These are phyloP conservation scores for Pachymerium ferrugineum DNA, from an alignment of 2,888 invertebrate genomes.

Conservation along the genomic window DNA sequence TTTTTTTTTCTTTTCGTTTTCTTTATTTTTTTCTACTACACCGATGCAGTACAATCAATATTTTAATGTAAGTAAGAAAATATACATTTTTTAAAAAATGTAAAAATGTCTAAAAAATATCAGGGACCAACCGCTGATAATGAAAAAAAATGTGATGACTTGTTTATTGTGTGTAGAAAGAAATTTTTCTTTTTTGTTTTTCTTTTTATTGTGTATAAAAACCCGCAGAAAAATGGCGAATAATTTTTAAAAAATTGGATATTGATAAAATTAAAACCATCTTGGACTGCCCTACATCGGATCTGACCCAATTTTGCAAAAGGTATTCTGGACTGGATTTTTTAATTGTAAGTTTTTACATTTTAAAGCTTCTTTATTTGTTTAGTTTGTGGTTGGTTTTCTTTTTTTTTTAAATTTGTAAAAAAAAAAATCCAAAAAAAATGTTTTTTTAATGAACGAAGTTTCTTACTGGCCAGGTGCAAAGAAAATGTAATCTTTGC, in stretches of 20 bases:
- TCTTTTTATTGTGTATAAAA: neutral
- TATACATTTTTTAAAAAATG: slow-evolving; percentile 2
- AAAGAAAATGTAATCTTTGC: too few relatives aligned
- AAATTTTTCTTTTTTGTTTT: neutral
- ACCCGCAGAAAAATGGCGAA: slow-evolving; percentile 1
- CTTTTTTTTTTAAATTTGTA: too few relatives aligned
- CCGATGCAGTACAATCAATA: slow-evolving; percentile 8
- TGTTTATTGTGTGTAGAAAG: neutral
- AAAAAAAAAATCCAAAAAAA: too few relatives aligned
- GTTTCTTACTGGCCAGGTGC: too few relatives aligned
- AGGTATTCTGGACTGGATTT: slow-evolving; percentile 13
- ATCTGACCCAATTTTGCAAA: slow-evolving; percentile 13
- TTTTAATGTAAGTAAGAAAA: neutral
- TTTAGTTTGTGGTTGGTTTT: too few relatives aligned
- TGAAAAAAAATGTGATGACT: neutral
- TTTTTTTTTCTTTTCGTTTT: neutral
- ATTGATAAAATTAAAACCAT: neutral
- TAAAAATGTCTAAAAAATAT: slow-evolving; percentile 2
- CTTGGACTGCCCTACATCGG: slow-evolving; percentile 8
- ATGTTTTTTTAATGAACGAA: too few relatives aligned
- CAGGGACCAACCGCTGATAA: slow-evolving; percentile 8
- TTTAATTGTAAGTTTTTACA: neutral
- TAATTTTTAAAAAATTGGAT: neutral
- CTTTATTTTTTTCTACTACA: neutral
- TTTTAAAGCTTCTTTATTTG: slow-evolving; percentile 1